Evolutionary conservation across 1,140 invertebrate species (phyloP).

Genomic region (Bombus sibiricus): DNA sequence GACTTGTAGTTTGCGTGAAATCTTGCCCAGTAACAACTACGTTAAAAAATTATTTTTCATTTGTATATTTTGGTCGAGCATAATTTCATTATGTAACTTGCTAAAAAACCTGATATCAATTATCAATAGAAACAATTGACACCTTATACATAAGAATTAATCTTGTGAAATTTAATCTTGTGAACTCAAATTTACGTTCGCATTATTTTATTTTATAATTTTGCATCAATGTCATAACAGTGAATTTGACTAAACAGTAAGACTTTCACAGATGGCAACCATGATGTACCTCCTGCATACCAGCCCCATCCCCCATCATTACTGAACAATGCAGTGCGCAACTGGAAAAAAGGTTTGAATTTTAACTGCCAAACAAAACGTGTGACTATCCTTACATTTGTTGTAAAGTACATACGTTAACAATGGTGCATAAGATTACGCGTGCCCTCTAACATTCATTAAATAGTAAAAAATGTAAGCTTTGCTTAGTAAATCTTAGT

Average conservation of each 20-base stretch:
- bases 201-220: conserved; percentile 8
- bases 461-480: not conserved
- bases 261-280: conserved; percentile 81
- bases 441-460: not conserved
- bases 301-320: conserved; percentile 79
- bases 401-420: conserved; percentile 50
- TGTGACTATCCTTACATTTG: conserved; percentile 53
- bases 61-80: not conserved
- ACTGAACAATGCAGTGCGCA: conserved; percentile 78
- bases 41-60: not conserved
- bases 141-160: not conserved
- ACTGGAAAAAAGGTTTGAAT: conserved; percentile 82
- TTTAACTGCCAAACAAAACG: conserved; percentile 68
- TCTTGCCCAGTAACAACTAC: not conserved
- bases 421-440: conserved; percentile 41
- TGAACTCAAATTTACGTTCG: not conserved
- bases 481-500: not conserved
- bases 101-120: not conserved
- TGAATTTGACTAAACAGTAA: conserved; percentile 78
- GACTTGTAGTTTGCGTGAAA: no score
- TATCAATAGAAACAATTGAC: not conserved
- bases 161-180: no score
- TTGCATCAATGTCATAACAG: conserved; percentile 32
- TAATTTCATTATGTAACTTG: not conserved
- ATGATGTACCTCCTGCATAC: conserved; percentile 80